These are phyloP conservation scores for Apostichopus parvimensis DNA, from an alignment of 35 echinoderm and acorn worm genomes.

Conservation along the genomic window DNA sequence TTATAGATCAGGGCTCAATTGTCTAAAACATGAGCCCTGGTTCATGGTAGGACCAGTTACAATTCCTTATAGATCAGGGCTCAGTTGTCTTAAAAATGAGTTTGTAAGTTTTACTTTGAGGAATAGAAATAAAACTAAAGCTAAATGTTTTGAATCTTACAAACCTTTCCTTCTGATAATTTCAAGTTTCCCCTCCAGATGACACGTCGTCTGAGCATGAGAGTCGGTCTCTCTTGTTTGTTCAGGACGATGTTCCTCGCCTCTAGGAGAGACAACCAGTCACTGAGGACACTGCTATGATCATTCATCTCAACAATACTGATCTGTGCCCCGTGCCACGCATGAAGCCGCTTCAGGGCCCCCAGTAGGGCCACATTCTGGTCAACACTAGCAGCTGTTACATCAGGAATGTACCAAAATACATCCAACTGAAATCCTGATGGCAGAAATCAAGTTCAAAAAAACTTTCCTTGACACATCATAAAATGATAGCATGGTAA, in stretches of 20 bases:
- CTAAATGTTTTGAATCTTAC: too few relatives aligned
- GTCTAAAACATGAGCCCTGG: too few relatives aligned
- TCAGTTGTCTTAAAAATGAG: too few relatives aligned
- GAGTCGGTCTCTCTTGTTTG: background rate
- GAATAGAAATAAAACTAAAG: too few relatives aligned
- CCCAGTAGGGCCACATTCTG: slow-evolving; percentile 30
- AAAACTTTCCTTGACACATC: background rate
- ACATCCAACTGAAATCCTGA: slow-evolving; percentile 37
- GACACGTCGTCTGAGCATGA: background rate
- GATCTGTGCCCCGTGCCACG: slow-evolving; percentile 23
- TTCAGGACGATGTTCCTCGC: background rate
- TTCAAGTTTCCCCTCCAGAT: slow-evolving; percentile 34
- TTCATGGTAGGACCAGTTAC: too few relatives aligned
- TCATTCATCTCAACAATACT: background rate
- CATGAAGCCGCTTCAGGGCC: slow-evolving; percentile 37
- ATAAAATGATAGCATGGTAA: background rate
- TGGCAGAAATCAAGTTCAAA: background rate
- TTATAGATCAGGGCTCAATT: too few relatives aligned
- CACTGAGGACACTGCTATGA: background rate
- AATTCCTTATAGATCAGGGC: too few relatives aligned
- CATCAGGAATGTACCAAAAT: slow-evolving; percentile 27
- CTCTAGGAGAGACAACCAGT: slow-evolving; percentile 45
- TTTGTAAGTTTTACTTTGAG: too few relatives aligned
- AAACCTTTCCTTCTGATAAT: slow-evolving; percentile 33
- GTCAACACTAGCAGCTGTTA: background rate